These are phyloP conservation scores for Drosophila ezoana DNA, from an alignment of 2,888 invertebrate genomes.

Conservation along the genomic window DNA sequence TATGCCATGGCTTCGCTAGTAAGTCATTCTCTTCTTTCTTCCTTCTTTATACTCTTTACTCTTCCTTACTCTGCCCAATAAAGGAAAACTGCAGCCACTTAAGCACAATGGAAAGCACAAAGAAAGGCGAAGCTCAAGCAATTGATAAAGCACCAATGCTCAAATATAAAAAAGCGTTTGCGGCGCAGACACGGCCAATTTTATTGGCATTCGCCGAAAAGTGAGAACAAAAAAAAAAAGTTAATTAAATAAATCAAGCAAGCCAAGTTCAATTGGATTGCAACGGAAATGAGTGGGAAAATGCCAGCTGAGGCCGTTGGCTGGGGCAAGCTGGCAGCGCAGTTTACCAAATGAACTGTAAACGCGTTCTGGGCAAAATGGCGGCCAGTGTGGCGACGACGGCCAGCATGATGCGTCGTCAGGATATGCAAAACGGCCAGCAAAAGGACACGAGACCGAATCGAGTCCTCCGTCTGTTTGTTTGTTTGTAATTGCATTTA, in stretches of 20 bases:
- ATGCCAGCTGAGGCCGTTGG: slow-evolving; percentile 39
- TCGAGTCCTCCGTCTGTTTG: slow-evolving; percentile 7
- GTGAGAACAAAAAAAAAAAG: slow-evolving; percentile 29
- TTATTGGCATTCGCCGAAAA: slow-evolving; percentile 44
- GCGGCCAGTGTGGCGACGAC: slow-evolving; percentile 38
- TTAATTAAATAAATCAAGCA: slow-evolving; percentile 80
- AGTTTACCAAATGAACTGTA: slow-evolving; percentile 72
- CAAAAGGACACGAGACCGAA: background rate
- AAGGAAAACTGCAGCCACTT: slow-evolving; percentile 60
- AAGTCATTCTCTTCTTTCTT: background rate
- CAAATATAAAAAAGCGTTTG: slow-evolving; percentile 33
- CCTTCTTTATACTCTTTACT: background rate
- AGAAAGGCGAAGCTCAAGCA: slow-evolving; percentile 35
- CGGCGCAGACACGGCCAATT: slow-evolving; percentile 42
- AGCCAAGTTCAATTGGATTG: slow-evolving; percentile 79
- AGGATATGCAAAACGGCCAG: slow-evolving; percentile 58
- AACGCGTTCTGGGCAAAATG: slow-evolving; percentile 46
- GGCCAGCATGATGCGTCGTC: slow-evolving; percentile 9
- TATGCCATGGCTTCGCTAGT: slow-evolving; percentile 26
- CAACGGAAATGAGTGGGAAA: slow-evolving; percentile 78
- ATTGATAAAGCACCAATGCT: slow-evolving; percentile 30
- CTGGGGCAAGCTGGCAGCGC: slow-evolving; percentile 17
- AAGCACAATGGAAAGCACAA: slow-evolving; percentile 55
- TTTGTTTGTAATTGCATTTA: slow-evolving; percentile 72
- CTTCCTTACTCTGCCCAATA: slow-evolving; percentile 20